Evolutionary conservation across 2,113 vertebrate species (phyloP), one percentile per base, ranked within the genome.

Genomic region (Corvus cornix): DNA sequence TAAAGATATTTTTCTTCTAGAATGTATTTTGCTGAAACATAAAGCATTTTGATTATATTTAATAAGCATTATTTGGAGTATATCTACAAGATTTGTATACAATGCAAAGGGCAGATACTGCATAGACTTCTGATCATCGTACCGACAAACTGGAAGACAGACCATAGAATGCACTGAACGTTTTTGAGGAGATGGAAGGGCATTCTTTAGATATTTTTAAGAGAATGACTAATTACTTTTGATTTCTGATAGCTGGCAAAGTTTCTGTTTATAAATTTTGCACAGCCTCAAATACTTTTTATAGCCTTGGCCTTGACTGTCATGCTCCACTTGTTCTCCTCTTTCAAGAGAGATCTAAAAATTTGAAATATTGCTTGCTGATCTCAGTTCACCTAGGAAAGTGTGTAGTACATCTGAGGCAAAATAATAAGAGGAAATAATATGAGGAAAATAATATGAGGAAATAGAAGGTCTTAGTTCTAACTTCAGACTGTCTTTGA

Each of bases 401-500:
- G 20, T 41, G 21, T 51, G 23, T 63, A 58, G 49, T 43, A 69
- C 27, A 62, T 82, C 30, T 77, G 33, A 90, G 35, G 26, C 17
- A 88, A 80, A 88, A 62, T 37, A 41, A 41, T 41, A 41, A 41
- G 39, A 41, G 39, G 39, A 41, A 41, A 41, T 41, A 41, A 41
- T 41, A 41, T 41, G 39, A 41, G 39, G 12, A 41, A 41, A 41
- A 41, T 41, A 41, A 41, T 41, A 41, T 41, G 15, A 86, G 16
- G 26, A 88, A 89, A 52, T 15, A 84, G 27, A 81, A 96, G 84
- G 53, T 67, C 96, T 80, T 82, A 77, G 7, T 30, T 87, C 80
- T 83, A 72, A 72, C 62, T 93, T 96, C 46, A 59, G 63, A 74
- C 73, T 90, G 28, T 64, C 67, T 93, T 89, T 92, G 77, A 37